Evolutionary conservation across 2,888 invertebrate species (phyloP), one percentile per base, ranked within the genome.

Genomic region (Cheilosia impressa): DNA sequence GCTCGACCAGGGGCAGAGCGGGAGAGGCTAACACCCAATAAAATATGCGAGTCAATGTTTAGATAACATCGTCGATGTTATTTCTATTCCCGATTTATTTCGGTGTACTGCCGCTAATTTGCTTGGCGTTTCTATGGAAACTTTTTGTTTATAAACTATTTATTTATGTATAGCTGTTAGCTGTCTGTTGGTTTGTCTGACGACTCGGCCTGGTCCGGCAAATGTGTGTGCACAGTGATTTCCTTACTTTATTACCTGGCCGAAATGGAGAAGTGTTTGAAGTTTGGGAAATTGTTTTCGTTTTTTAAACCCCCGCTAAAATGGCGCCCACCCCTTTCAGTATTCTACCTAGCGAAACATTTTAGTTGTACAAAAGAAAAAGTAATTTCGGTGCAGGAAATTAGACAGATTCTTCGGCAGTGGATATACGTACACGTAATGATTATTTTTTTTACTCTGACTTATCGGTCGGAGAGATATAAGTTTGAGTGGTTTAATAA

Each of bases 21-120:
- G 52, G 19, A 52, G 58, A 47, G 34, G 27, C 34, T 38, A 69
- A 65, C 58, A 71, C 27, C 71, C 41, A 85, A 85, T 85, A 81
- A 85, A 85, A 85, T 76, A 71, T 81, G 80, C 81, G 72, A 85
- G 76, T 81, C 72, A 81, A 77, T 85, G 85, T 85, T 85, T 85
- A 81, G 76, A 85, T 68, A 60, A 58, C 38, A 53, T 52, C 27
- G 17, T 68, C 53, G 72, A 45, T 79, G 79, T 50, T 73, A 17
- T 79, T 68, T 75, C 45, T 72, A 57, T 81, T 81, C 38, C 45
- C 57, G 68, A 85, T 85, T 81, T 85, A 85, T 85, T 85, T 85
- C 66, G 81, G 72, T 85, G 55, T 50, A 57, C 62, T 66, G 73
- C 66, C 60, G 72, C 81, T 81, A 85, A 85, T 85, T 81, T 77